These are phyloP conservation scores for Brevimyrus niger DNA, from an alignment of 2,113 vertebrate genomes.

Conservation along the genomic window DNA sequence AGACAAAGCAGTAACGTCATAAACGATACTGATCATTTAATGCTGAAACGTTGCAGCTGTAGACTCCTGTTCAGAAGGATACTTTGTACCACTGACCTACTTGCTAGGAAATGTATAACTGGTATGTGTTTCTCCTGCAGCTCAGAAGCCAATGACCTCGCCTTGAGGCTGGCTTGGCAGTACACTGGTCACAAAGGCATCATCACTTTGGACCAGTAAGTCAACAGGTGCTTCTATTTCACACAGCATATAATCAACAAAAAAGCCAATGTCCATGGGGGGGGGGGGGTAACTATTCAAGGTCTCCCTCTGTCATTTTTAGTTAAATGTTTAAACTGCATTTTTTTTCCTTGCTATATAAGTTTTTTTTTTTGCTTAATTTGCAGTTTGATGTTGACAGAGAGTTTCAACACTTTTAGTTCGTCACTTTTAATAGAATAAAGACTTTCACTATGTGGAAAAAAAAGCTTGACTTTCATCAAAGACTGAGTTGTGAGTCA, in stretches of 20 bases:
- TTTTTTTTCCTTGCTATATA: not conserved
- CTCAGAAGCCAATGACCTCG: slow-evolving; percentile 96
- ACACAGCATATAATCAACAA: not conserved
- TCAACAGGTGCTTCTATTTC: slow-evolving; percentile 24
- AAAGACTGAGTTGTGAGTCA: not conserved
- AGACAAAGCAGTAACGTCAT: not conserved
- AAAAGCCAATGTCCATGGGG: not conserved
- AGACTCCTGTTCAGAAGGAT: not conserved
- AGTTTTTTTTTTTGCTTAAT: not conserved
- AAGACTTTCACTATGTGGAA: not conserved
- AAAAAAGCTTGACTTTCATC: not conserved
- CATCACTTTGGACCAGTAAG: slow-evolving; percentile 94
- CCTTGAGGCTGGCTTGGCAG: slow-evolving; percentile 80
- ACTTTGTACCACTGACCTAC: not conserved
- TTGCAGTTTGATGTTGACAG: not conserved
- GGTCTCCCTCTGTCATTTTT: not conserved
- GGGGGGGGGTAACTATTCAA: not conserved
- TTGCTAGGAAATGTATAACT: not conserved
- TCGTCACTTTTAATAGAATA: not conserved
- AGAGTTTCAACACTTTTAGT: not conserved
- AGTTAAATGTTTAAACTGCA: not conserved
- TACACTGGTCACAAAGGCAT: slow-evolving; percentile 78
- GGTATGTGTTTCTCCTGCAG: slow-evolving; percentile 46
- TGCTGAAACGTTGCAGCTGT: not conserved
- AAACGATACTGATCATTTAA: not conserved